These are phyloP conservation scores for Dasysyrphus albostriatus DNA, from an alignment of 2,888 invertebrate species.

Conservation along the genomic window DNA sequence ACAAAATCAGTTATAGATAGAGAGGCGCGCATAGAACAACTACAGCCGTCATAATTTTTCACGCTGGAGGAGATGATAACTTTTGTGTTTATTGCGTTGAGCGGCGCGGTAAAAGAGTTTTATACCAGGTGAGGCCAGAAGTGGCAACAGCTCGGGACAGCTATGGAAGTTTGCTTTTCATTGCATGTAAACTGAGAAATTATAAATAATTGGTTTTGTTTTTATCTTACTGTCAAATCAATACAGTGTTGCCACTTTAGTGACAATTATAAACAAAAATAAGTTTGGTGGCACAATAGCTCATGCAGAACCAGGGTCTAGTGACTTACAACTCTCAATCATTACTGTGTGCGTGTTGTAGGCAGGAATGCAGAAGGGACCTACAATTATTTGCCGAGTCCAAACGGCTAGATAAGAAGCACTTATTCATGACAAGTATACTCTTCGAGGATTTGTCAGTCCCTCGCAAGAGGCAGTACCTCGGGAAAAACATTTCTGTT, in stretches of 20 bases:
- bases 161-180: slow-evolving; percentile 62
- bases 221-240: neutral
- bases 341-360: too few relatives aligned
- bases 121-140: slow-evolving; percentile 64
- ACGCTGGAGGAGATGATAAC: slow-evolving; percentile 59
- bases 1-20: slow-evolving; percentile 53
- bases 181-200: slow-evolving; percentile 58
- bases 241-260: slow-evolving; percentile 54
- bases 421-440: too few relatives aligned
- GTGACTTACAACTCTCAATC: too few relatives aligned
- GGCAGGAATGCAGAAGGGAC: too few relatives aligned
- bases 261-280: too few relatives aligned
- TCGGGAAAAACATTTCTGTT: too few relatives aligned
- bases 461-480: too few relatives aligned
- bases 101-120: slow-evolving; percentile 26
- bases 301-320: too few relatives aligned
- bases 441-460: too few relatives aligned
- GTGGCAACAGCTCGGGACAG: slow-evolving; percentile 62
- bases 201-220: slow-evolving; percentile 46
- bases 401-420: too few relatives aligned
- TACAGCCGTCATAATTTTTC: slow-evolving; percentile 53
- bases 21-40: slow-evolving; percentile 27
- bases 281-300: too few relatives aligned
- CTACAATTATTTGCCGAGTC: too few relatives aligned
- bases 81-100: slow-evolving; percentile 60